Percentiles rank a stretch among this genome's conserved stretches.
phyloP scores from a whole-genome alignment of 2,888 invertebrate species.

The Lydus trimaculatus region DNA sequence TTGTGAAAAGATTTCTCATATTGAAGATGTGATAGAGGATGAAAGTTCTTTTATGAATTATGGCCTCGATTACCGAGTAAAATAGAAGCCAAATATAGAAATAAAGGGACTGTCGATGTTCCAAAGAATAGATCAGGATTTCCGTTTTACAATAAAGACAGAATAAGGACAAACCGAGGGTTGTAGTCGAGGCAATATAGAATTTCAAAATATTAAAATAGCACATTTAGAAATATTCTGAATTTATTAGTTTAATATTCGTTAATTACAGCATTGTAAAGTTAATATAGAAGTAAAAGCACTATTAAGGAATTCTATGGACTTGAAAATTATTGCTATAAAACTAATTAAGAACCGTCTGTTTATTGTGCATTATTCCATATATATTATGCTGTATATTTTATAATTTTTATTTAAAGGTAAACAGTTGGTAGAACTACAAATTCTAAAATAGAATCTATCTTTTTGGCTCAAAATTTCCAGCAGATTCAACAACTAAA shows the following conservation, averaged over 20 bases:
- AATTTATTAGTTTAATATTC: not conserved
- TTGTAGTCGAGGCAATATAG: no score
- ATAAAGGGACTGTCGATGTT: not conserved
- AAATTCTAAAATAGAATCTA: not conserved
- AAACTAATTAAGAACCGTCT: not conserved
- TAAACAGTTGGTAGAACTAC: not conserved
- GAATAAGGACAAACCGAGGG: no score
- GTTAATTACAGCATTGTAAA: not conserved
- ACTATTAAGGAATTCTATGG: not conserved
- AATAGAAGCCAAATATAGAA: not conserved
- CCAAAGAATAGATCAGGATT: not conserved
- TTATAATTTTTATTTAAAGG: not conserved
- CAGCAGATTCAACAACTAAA: not conserved
- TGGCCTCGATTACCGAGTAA: not conserved
- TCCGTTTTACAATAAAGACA: not conserved
- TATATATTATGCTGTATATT: not conserved
- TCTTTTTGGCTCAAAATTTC: not conserved
- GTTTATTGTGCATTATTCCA: not conserved
- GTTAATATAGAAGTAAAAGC: not conserved
- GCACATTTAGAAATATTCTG: not conserved
- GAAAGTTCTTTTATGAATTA: not conserved
- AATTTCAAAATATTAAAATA: not conserved
- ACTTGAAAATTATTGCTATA: not conserved
- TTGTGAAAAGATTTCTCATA: not conserved
- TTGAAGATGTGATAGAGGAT: not conserved